Evolutionary conservation across 2,113 vertebrate genomes (phyloP).

Genomic region (Pangasianodon hypophthalmus): DNA sequence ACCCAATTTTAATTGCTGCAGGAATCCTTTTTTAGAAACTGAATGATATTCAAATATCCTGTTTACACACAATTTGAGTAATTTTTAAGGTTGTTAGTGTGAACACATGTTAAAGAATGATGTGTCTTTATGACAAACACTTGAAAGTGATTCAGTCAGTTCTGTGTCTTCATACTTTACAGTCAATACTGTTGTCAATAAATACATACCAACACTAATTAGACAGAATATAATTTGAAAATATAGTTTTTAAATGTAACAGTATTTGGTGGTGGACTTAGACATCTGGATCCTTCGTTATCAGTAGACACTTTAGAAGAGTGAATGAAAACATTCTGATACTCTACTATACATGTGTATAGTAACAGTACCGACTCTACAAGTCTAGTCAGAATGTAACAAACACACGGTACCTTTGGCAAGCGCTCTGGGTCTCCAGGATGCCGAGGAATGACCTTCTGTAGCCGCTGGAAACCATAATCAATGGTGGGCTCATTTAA

Average conservation of each 20-base stretch:
- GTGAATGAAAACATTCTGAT: neutral
- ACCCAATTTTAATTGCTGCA: neutral
- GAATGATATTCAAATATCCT: neutral
- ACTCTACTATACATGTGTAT: neutral
- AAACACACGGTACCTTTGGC: slow-evolving; percentile 81
- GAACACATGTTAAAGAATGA: neutral
- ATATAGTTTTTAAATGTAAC: neutral
- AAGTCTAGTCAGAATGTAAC: neutral
- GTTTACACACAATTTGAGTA: neutral
- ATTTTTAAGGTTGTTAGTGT: neutral
- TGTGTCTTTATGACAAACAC: neutral
- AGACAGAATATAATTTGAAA: neutral
- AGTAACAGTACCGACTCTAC: neutral
- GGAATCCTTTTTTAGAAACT: neutral
- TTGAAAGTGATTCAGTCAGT: neutral
- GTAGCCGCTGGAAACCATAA: slow-evolving; percentile 95
- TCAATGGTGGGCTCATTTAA: slow-evolving; percentile 97
- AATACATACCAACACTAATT: neutral
- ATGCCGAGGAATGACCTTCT: slow-evolving; percentile 95
- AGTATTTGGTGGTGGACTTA: neutral
- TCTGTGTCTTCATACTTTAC: neutral
- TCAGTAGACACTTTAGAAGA: neutral
- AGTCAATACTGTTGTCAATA: neutral
- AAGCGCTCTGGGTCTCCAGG: slow-evolving; percentile 93
- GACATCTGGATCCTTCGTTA: neutral